These are phyloP conservation scores for Kobus ellipsiprymnus DNA, from an alignment of 2,113 vertebrate species.

Conservation along the genomic window DNA sequence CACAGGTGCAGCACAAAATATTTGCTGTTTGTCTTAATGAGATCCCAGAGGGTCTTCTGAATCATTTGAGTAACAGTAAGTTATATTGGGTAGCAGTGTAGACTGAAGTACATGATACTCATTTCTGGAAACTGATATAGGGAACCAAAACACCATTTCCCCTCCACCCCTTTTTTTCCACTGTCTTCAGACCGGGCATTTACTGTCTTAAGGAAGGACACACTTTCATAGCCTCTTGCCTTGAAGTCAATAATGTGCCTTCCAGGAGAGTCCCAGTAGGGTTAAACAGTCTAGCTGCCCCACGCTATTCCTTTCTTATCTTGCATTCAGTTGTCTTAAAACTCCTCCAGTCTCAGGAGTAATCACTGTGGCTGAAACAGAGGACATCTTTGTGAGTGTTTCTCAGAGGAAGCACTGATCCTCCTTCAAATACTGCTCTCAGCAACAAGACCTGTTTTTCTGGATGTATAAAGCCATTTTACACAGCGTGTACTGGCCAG, in stretches of 20 bases:
- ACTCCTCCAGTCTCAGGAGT: not conserved
- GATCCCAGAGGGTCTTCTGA: constrained; percentile 32
- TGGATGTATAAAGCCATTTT: not conserved
- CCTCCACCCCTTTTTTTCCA: not conserved
- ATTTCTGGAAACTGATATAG: constrained; percentile 59
- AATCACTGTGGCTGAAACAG: constrained; percentile 27
- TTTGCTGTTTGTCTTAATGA: constrained; percentile 31
- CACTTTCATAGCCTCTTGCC: constrained; percentile 21
- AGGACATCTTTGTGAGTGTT: constrained; percentile 45
- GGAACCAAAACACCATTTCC: constrained; percentile 7
- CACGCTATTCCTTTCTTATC: constrained; percentile 36
- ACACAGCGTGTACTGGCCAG: not conserved
- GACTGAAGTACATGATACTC: constrained; percentile 24
- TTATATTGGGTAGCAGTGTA: not conserved
- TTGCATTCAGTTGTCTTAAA: constrained; percentile 29
- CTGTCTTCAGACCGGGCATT: constrained; percentile 37
- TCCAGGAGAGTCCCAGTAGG: not conserved
- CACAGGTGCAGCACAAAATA: not conserved
- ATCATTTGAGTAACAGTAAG: constrained; percentile 26
- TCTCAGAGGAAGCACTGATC: not conserved
- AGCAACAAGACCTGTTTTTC: not conserved
- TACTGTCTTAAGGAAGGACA: constrained; percentile 26
- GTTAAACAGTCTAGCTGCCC: constrained; percentile 7
- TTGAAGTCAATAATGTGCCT: constrained; percentile 21
- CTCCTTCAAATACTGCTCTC: not conserved